Base-by-base conservation (phyloP, 2,888 invertebrate species). In the Netelia fuscicornis region DNA sequence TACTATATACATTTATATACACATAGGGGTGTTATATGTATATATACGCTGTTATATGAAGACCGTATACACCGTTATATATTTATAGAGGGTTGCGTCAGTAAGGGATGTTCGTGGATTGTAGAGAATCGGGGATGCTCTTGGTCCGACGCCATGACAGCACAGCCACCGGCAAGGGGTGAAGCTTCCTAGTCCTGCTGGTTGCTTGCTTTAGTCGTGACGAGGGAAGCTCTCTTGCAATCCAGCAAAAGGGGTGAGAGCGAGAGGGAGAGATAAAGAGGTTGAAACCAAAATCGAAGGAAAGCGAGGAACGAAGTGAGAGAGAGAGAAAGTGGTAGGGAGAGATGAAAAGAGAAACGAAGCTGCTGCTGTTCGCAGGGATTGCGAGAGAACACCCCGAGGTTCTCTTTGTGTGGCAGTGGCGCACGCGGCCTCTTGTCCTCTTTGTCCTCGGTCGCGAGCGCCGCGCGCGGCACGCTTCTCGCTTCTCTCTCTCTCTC, bases 361-460 rank as follows among this genome's bases (percentile, higher is more conserved):
- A 60, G 25, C 30, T 17, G 48, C 83, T 84, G 85, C 86, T 25
- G 25, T 25, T 25, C 25, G 25, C 25, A 25, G 25, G 25, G 25
- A 25, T 25, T 25, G 25, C 25, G 25, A 2, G 25, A 25, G 25
- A 25, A 25, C 25, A 25, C 25, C 25, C 25, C 25, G 25, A 25
- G 71, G 54, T 83, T 82, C 81, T 87, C 90, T 90, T 91, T 91
- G 90, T 91, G 89, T 90, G 90, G 89, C 90, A 90, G 88, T 90
- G 90, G 90, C 90, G 89, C 90, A 90, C 90, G 90, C 90, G 89
- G 90, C 88, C 88, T 90, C 86, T 82, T 81, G 83, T 89, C 84
- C 89, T 89, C 90, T 91, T 91, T 91, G 90, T 91, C 90, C 90
- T 86, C 86, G 74, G 64, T 72, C 71, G 74, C 52, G 20, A 17